These are phyloP conservation scores for Pteria penguin DNA, from an alignment of 2,888 invertebrate genomes.

Conservation along the genomic window DNA sequence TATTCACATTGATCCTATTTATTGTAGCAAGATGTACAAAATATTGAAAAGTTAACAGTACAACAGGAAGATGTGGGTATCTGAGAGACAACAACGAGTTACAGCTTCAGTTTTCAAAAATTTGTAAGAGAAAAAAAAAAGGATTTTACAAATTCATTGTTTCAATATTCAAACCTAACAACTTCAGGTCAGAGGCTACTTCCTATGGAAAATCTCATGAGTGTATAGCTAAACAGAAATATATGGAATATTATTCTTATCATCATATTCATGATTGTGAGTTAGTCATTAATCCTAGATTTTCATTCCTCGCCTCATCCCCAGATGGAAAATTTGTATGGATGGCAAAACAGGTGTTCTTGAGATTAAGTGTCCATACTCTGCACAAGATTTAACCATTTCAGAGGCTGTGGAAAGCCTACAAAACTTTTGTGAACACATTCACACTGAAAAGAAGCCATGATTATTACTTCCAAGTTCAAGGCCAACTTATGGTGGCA, in stretches of 20 bases:
- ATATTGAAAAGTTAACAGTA: no score
- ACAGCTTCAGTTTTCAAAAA: no score
- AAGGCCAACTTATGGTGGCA: no score
- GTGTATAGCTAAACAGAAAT: constrained; percentile 19
- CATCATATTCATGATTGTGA: constrained; percentile 50
- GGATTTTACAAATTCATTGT: no score
- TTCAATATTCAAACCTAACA: no score
- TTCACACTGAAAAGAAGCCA: not conserved
- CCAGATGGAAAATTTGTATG: constrained; percentile 43
- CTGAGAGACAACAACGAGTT: no score
- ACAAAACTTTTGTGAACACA: not conserved
- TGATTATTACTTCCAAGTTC: constrained; percentile 10
- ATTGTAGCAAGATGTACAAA: no score
- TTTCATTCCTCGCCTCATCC: constrained; percentile 43
- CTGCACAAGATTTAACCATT: constrained; percentile 12
- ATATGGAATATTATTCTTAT: constrained; percentile 22
- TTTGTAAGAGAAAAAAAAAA: no score
- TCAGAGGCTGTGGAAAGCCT: not conserved
- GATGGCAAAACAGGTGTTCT: constrained; percentile 21
- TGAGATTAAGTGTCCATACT: constrained; percentile 41
- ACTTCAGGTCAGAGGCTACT: constrained; percentile 26
- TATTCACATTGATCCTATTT: no score
- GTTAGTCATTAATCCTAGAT: constrained; percentile 37
- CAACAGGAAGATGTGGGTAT: no score
- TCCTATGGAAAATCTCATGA: constrained; percentile 30